Base-by-base conservation (phyloP, 1,140 invertebrate species). In the Ceratoteleas bidentatus region DNA sequence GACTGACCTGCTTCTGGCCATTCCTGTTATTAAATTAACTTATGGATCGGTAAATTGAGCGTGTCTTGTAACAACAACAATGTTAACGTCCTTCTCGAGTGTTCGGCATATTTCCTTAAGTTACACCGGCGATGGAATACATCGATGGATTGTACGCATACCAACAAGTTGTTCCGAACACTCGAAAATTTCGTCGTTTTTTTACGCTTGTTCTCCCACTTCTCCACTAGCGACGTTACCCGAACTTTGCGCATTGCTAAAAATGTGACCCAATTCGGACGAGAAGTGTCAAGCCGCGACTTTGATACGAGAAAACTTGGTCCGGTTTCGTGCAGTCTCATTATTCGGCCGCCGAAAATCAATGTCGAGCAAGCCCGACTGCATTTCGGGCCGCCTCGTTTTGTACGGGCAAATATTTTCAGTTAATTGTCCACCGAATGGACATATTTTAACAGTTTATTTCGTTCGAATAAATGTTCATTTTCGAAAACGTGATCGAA, bases 21-120 rank as follows among this genome's bases (percentile, higher is more conserved):
- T 83, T 83, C 70, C 40, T 10, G 72, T 81, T 76, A 76, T 81
- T 81, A 81, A 81, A 81, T 81, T 76, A 81, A 76, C 56, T 52
- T 60, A 72, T 53, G 60, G 70, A 75, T 81, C 45, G 70, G 60
- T 69, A 75, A 81, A 69, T 81, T 75, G 40, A 74, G 45, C 64
- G 52, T 36, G 64, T 74, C 68, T 73, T 62, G 61, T 45, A 77
- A 16, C 60, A 13, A 38, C 60, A 13, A 38, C 60, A 72, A 60
- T 58, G 75, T 70, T 70, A 62, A 32, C 24, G 36, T 75, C 72
- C 43, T 54, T 52, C 24, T 10, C 38, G 33, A 57, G 62, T 1
- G 50, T 65, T 6, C 38, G 53, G 47, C 50, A 57, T 60, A 53
- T 57, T 73, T 62, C 32, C 47, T 50, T 32, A 50, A 33, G 24